Base-by-base conservation (phyloP, 2,888 invertebrate species). In the Gymnoscelis rufifasciata region DNA sequence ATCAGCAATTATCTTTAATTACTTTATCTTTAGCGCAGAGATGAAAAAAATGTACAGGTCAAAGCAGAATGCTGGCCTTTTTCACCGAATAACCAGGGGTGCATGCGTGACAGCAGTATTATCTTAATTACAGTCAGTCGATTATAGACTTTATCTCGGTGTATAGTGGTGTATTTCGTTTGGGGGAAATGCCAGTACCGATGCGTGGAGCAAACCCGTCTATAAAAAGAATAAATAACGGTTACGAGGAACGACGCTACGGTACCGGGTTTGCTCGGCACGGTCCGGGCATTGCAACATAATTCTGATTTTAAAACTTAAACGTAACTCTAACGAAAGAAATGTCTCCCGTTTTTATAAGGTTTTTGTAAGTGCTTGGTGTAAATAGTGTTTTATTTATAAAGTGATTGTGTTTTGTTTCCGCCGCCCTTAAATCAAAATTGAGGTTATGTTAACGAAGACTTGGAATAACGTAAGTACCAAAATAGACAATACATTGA, bases 391-490 rank as follows among this genome's bases (percentile, higher is more conserved):
- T 33, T 33, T 33, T 15, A 33, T n/a, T 1, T 33, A 15, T 33
- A 2, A 8, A 33, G 12, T n/a, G 27, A 8, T 15, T 10, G 33
- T 33, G 33, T 33, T 33, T 33, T 10, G 19, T 19, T 33, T 10
- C 10, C 6, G 10, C 7, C 10, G 15, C 5, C 23, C n/a, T n/a
- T 14, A 44, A 24, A 39, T 27, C 19, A 30, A 13, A 5, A 38
- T 59, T 68, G 72, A 82, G 82, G 83, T 84, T 83, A 84, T 84
- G 83, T 83, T 82, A 71, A 79, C 80, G 60, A 74, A 77, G 59
- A 54, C 54, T 71, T 71, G 74, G 71, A 60, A 66, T 19, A 64
- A 62, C 49, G 81, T 81, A 53, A 81, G 82, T 78, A 60, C 8
- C 8, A n/a, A 15, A 14, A 12, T 33, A 14, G 5, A 19, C n/a